Conservation (phyloP, 2,888 invertebrate genomes). For the Criorhina ranunculi region DNA sequence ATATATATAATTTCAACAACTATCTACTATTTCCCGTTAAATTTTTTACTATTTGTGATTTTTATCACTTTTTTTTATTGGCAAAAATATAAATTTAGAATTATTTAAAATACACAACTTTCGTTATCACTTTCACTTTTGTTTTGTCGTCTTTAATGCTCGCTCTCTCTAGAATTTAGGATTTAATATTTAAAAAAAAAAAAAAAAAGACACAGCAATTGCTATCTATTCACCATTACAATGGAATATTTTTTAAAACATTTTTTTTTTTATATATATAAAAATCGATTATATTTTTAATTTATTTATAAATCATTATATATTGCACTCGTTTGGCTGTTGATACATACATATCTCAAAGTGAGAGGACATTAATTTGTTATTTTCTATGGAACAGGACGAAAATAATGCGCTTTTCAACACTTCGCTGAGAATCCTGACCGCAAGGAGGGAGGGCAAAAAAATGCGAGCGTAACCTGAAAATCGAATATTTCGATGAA, state of each 20-base stretch:
- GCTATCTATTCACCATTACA: conserved; percentile 37
- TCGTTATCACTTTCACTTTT: conserved; percentile 60
- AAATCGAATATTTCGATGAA: conserved; percentile 77
- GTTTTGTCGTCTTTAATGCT: conserved; percentile 33
- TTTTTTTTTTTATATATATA: conserved; percentile 8
- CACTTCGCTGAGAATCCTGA: conserved; percentile 61
- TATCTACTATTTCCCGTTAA: conserved; percentile 28
- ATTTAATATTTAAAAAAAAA: no score
- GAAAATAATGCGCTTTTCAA: conserved; percentile 66
- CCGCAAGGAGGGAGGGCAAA: conserved; percentile 48
- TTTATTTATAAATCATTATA: conserved; percentile 39
- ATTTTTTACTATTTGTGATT: conserved; percentile 16
- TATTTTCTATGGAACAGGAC: conserved; percentile 48
- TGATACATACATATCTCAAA: conserved; percentile 62
- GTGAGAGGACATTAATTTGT: conserved; percentile 17
- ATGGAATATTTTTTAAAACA: conserved; percentile 2
- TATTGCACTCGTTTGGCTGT: conserved; percentile 68
- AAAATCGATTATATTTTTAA: conserved; percentile 6
- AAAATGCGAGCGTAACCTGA: conserved; percentile 68
- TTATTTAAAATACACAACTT: conserved; percentile 36
- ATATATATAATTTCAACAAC: no score
- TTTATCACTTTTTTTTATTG: conserved; percentile 36
- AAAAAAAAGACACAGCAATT: conserved; percentile 2
- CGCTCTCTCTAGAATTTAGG: conserved; percentile 13
- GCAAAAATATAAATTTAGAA: conserved; percentile 30